Percentiles rank a stretch among this genome's conserved stretches.
Evolutionary conservation across 2,888 invertebrate genomes (phyloP).

Genomic region (Busseola fusca): DNA sequence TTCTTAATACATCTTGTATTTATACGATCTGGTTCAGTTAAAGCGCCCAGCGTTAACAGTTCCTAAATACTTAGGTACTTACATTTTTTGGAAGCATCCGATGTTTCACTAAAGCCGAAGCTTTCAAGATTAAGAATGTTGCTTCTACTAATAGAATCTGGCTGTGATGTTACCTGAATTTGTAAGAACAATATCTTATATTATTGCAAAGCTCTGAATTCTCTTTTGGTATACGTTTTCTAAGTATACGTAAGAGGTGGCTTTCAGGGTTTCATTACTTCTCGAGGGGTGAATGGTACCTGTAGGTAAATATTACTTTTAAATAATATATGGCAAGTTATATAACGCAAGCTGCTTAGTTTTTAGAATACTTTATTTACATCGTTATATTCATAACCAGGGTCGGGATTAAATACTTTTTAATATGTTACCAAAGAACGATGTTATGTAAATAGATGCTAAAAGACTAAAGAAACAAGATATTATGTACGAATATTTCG

Average conservation of each 20-base stretch:
- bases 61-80: background rate
- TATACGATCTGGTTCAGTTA: background rate
- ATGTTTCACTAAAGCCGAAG: conserved; percentile 12
- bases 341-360: background rate
- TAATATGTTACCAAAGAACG: background rate
- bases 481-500: background rate
- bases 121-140: conserved; percentile 40
- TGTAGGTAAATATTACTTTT: background rate
- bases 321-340: conserved; percentile 5
- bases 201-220: conserved; percentile 32
- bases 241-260: conserved; percentile 10
- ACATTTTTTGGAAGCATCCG: background rate
- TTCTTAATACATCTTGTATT: background rate
- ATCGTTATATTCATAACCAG: background rate
- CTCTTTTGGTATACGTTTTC: conserved; percentile 12
- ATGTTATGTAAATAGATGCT: background rate
- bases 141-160: conserved; percentile 41
- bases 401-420: background rate
- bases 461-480: background rate
- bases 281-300: background rate
- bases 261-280: conserved; percentile 1
- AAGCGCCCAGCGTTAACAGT: background rate
- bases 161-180: conserved; percentile 36
- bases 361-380: background rate
- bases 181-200: conserved; percentile 30